phyloP scores from a whole-genome alignment of 2,113 vertebrate genomes.

The Strigops habroptila region DNA sequence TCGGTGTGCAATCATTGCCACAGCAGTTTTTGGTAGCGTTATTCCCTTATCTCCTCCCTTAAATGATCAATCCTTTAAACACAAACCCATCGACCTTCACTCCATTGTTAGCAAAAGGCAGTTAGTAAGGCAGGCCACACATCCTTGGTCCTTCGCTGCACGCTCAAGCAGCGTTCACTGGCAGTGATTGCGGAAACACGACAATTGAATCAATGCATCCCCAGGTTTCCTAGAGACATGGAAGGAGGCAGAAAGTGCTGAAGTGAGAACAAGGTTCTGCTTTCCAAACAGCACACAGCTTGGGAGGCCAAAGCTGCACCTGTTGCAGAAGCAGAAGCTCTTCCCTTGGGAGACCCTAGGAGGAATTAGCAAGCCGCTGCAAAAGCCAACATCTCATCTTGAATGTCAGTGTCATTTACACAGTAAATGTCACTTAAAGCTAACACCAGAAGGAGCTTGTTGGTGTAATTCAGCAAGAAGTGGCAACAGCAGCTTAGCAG shows the following conservation, averaged over 20 bases:
- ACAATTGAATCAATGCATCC: accelerated
- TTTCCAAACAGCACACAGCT: neutral
- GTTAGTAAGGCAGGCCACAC: neutral
- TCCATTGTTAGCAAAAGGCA: neutral
- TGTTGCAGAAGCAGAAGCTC: neutral
- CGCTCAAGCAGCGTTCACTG: accelerated
- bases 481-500: neutral
- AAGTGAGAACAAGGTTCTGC: neutral
- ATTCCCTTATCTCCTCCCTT: neutral
- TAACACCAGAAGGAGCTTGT: slow-evolving; percentile 53
- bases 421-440: slow-evolving; percentile 58
- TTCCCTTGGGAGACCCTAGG: neutral
- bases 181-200: accelerated
- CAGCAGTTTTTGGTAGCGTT: neutral
- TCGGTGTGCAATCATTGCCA: neutral
- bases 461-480: slow-evolving; percentile 14
- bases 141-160: neutral
- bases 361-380: neutral
- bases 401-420: slow-evolving; percentile 65
- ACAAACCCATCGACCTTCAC: neutral
- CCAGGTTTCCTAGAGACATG: neutral
- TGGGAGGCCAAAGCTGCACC: neutral
- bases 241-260: neutral
- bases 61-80: neutral
- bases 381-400: slow-evolving; percentile 38